Evolutionary conservation across 92 coral and sea anemone species (phyloP).

Genomic region (Zoanthus sansibaricus): DNA sequence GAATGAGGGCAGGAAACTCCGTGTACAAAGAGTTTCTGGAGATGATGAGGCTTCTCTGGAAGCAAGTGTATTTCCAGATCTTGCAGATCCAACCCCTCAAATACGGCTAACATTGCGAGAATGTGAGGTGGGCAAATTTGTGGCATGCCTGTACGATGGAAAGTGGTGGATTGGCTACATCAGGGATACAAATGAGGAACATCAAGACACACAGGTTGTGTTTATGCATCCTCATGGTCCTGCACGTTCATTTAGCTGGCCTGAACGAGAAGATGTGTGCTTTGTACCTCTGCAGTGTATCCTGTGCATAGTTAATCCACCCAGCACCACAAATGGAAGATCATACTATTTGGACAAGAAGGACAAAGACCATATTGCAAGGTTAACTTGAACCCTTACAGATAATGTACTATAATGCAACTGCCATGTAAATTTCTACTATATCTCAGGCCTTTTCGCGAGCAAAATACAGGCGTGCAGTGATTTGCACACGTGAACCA

Average conservation of each 20-base stretch:
- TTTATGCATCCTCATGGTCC: slow-evolving; percentile 49
- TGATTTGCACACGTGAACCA: no score
- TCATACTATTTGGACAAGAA: neutral
- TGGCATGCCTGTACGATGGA: neutral
- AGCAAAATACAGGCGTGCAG: no score
- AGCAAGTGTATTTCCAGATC: neutral
- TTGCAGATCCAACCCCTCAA: neutral
- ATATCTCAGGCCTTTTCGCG: no score
- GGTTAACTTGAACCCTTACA: neutral
- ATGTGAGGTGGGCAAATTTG: neutral
- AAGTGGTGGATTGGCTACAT: slow-evolving; percentile 16
- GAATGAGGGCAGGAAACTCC: neutral
- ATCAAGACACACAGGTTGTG: slow-evolving; percentile 19
- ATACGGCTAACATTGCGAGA: neutral
- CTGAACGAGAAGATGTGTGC: slow-evolving; percentile 5
- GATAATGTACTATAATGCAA: neutral
- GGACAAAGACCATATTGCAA: slow-evolving; percentile 5
- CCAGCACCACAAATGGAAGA: slow-evolving; percentile 8
- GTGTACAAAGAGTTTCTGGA: neutral
- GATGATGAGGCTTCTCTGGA: neutral
- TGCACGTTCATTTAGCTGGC: slow-evolving; percentile 16
- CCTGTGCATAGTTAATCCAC: neutral
- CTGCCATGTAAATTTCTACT: neutral
- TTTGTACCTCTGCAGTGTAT: slow-evolving; percentile 21
- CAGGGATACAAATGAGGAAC: neutral